A percentile compares a stretch with the other conserved stretches of the same genome.
phyloP scores from a whole-genome alignment of 2,113 vertebrate species.

The Melanocharis versteri region DNA sequence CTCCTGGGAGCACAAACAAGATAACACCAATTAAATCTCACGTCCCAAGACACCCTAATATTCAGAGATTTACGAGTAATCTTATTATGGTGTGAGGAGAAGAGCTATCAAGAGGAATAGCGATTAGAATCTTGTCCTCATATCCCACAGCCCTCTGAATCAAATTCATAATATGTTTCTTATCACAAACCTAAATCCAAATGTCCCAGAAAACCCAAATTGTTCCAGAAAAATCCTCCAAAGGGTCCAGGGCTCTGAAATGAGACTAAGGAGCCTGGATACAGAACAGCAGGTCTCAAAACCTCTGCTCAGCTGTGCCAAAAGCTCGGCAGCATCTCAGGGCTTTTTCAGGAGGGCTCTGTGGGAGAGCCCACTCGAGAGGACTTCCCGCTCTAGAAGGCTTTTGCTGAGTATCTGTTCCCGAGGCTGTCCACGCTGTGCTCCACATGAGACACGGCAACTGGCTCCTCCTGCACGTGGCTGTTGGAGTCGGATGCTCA shows the following conservation, averaged over 20 bases:
- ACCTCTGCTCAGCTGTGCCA: background rate
- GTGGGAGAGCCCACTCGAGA: fast-evolving
- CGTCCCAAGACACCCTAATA: background rate
- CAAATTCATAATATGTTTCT: background rate
- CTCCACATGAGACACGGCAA: background rate
- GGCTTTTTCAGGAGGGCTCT: background rate
- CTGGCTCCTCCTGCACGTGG: fast-evolving
- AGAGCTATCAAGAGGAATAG: background rate
- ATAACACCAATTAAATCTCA: slow-evolving; percentile 15
- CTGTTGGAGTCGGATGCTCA: background rate
- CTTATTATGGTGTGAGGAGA: background rate
- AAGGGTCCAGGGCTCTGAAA: background rate
- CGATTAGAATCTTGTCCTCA: background rate
- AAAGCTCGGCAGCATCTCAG: background rate
- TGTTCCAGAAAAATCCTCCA: background rate
- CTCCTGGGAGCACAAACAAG: background rate
- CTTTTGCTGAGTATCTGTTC: background rate
- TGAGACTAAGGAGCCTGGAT: background rate
- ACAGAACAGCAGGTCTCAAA: background rate
- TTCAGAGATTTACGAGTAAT: slow-evolving; percentile 1
- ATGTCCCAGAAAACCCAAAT: background rate
- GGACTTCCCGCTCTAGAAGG: background rate
- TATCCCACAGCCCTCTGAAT: background rate
- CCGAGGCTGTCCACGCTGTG: background rate
- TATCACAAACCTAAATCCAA: background rate